Percentiles rank a stretch among this genome's conserved stretches.
Conservation (phyloP, 2,113 vertebrate species). For the Bucco capensis region DNA sequence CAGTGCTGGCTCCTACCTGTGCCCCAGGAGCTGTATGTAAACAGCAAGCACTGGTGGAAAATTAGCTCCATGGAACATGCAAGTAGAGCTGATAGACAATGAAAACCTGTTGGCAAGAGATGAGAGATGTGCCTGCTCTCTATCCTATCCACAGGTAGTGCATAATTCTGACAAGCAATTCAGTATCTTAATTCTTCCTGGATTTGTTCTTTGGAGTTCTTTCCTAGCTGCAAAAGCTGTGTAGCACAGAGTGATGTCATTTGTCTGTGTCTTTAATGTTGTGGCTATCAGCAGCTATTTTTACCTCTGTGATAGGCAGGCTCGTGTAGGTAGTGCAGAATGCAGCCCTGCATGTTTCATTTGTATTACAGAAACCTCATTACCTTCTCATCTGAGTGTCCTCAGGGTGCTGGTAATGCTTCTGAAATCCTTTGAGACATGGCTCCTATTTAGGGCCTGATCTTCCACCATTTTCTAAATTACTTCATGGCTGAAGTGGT, state of each 20-base stretch:
- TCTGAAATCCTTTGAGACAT: background rate
- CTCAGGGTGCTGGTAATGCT: background rate
- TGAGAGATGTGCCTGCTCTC: background rate
- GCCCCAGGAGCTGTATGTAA: too few relatives aligned
- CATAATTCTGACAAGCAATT: background rate
- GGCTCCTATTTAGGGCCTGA: background rate
- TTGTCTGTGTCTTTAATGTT: background rate
- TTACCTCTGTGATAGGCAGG: background rate
- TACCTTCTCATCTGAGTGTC: background rate
- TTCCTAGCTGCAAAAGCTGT: background rate
- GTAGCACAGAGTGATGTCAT: background rate
- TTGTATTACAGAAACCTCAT: background rate
- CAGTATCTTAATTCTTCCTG: background rate
- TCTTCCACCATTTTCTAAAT: background rate
- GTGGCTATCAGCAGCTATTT: background rate
- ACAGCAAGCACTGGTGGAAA: background rate
- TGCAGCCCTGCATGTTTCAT: background rate
- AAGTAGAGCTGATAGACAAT: background rate
- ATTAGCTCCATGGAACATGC: accelerated
- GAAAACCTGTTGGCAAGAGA: background rate
- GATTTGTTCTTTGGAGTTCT: background rate
- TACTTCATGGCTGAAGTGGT: background rate
- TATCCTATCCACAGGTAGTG: background rate
- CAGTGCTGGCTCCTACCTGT: background rate
- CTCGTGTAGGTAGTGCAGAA: background rate